Evolutionary conservation across 2,797 vertebrate species (phyloP).

Genomic region (Hyperoplus immaculatus): DNA sequence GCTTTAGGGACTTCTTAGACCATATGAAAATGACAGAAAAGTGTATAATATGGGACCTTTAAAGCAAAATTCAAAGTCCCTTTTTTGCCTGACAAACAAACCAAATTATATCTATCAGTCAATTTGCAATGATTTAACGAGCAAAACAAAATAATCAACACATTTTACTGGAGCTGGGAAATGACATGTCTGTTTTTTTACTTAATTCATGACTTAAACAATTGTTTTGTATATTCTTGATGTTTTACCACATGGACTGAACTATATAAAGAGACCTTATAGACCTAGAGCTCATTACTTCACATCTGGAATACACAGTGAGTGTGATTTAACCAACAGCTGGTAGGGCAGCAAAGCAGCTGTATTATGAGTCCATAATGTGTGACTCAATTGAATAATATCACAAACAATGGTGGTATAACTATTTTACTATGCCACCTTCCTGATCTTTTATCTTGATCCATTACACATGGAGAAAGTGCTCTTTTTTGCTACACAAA

Average conservation of each 20-base stretch:
- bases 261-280: too few relatives aligned
- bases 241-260: too few relatives aligned
- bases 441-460: conserved; percentile 46
- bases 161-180: background rate
- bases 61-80: too few relatives aligned
- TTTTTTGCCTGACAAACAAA: too few relatives aligned
- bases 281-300: too few relatives aligned
- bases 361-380: background rate
- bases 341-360: background rate
- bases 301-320: background rate
- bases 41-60: too few relatives aligned
- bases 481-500: conserved; percentile 4
- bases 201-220: background rate
- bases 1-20: too few relatives aligned
- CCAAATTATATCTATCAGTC: too few relatives aligned
- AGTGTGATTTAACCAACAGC: background rate
- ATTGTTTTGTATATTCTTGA: background rate
- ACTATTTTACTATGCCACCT: conserved; percentile 5
- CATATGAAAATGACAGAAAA: too few relatives aligned
- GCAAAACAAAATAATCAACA: background rate
- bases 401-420: background rate
- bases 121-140: background rate
- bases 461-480: conserved; percentile 28
- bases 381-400: conserved; percentile 22
- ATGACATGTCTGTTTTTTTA: too few relatives aligned